phyloP scores from a whole-genome alignment of 2,113 vertebrate species.

The Leptobrachium ailaonicum region DNA sequence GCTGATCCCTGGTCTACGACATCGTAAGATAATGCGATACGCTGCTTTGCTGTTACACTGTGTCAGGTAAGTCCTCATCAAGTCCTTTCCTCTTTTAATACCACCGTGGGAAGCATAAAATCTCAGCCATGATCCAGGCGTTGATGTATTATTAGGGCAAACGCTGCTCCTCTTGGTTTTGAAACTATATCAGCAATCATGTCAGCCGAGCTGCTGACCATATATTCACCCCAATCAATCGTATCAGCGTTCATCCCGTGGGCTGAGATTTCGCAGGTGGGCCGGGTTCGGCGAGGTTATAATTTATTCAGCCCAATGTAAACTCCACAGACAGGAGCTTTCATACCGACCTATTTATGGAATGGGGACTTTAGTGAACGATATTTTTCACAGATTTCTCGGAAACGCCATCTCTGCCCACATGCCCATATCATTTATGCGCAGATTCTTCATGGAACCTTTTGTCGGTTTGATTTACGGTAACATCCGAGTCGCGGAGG shows the following conservation, averaged over 20 bases:
- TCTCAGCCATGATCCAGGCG: slow-evolving; percentile 66
- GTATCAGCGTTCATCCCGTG: slow-evolving; percentile 70
- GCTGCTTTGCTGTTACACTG: too few relatives aligned
- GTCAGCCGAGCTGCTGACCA: slow-evolving; percentile 68
- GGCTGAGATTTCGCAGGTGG: slow-evolving; percentile 68
- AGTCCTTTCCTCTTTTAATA: slow-evolving; percentile 56
- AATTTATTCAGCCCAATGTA: slow-evolving; percentile 56
- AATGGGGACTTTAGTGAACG: not conserved
- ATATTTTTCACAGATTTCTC: not conserved
- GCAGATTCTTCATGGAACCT: not conserved
- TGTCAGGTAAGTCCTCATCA: too few relatives aligned
- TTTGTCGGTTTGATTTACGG: too few relatives aligned
- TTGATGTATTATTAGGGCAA: slow-evolving; percentile 58
- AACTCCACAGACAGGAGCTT: slow-evolving; percentile 52
- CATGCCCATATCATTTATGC: not conserved
- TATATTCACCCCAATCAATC: slow-evolving; percentile 70
- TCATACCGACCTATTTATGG: slow-evolving; percentile 43
- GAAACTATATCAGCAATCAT: slow-evolving; percentile 64
- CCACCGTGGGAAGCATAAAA: slow-evolving; percentile 66
- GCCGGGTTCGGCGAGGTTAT: slow-evolving; percentile 65
- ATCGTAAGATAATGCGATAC: too few relatives aligned
- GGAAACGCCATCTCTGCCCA: not conserved
- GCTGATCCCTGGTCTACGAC: too few relatives aligned
- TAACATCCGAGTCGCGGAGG: too few relatives aligned
- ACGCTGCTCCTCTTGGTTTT: slow-evolving; percentile 67